Conservation (phyloP, 2,888 invertebrate genomes). For the Formica aserva region DNA sequence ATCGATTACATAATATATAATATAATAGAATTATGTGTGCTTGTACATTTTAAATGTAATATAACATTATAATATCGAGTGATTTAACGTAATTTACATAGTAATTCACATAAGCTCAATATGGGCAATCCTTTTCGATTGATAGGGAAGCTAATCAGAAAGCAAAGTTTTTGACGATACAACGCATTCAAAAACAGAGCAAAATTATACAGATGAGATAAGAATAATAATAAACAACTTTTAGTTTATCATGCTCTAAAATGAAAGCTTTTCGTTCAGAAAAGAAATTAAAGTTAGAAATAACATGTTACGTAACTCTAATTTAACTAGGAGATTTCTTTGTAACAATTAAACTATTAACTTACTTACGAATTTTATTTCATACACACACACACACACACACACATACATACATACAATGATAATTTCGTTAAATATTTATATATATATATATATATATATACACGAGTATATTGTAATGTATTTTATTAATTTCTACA, state of each 20-base stretch:
- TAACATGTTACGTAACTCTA: not conserved
- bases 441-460: too few relatives aligned
- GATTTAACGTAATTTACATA: slow-evolving; percentile 13
- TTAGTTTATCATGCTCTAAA: not conserved
- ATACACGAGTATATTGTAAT: not conserved
- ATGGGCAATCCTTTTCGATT: not conserved
- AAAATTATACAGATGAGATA: not conserved
- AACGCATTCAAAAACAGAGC: not conserved
- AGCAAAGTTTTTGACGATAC: not conserved
- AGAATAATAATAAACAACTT: not conserved
- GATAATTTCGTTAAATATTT: slow-evolving; percentile 1
- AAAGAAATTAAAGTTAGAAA: not conserved
- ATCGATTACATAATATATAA: slow-evolving; percentile 34
- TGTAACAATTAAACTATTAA: not conserved
- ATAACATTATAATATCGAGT: slow-evolving; percentile 35
- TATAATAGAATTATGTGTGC: slow-evolving; percentile 4
- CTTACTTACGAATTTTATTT: not conserved
- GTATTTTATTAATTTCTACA: slow-evolving; percentile 34
- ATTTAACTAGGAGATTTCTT: not conserved
- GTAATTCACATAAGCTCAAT: not conserved
- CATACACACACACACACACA: too few relatives aligned
- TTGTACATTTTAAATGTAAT: slow-evolving; percentile 27
- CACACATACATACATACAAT: not conserved
- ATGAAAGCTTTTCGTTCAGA: not conserved
- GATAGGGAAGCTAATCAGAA: slow-evolving; percentile 2